Conservation (phyloP, 2,888 invertebrate genomes). For the Xestia sexstrigata region DNA sequence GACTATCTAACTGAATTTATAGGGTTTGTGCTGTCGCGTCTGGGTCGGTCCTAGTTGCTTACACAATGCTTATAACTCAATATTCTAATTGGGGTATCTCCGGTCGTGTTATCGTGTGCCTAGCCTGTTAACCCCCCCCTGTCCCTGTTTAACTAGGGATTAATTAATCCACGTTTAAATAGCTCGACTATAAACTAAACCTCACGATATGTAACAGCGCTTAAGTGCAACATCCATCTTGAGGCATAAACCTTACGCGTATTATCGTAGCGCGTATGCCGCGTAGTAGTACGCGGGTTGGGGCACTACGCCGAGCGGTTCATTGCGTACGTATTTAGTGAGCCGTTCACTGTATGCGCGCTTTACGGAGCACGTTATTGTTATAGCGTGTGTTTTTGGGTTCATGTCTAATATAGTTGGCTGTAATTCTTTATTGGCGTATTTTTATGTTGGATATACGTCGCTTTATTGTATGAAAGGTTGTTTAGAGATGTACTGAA, state of each 20-base stretch:
- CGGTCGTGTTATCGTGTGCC: constrained; percentile 21
- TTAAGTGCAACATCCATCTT: constrained; percentile 39
- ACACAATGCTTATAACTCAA: constrained; percentile 14
- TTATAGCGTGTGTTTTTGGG: constrained; percentile 38
- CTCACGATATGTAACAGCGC: constrained; percentile 27
- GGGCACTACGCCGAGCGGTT: constrained; percentile 5
- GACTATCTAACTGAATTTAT: not conserved
- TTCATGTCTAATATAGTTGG: constrained; percentile 33
- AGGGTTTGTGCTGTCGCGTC: not conserved
- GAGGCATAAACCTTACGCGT: constrained; percentile 25
- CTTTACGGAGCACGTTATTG: constrained; percentile 42
- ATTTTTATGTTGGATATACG: constrained; percentile 20
- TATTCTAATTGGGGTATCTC: constrained; percentile 19
- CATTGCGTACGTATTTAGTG: constrained; percentile 43
- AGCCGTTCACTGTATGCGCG: constrained; percentile 46
- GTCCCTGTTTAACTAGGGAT: not conserved
- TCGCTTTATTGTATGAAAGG: constrained; percentile 1
- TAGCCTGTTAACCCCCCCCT: not conserved
- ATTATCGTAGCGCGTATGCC: not conserved
- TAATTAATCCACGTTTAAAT: constrained; percentile 26
- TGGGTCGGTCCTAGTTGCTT: not conserved
- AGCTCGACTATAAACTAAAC: constrained; percentile 44
- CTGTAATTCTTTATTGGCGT: constrained; percentile 31
- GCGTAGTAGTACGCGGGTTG: constrained; percentile 3
- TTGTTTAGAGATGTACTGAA: not conserved